Evolutionary conservation across 2,888 invertebrate species (phyloP).

Genomic region (Lasioglossum lativentre): DNA sequence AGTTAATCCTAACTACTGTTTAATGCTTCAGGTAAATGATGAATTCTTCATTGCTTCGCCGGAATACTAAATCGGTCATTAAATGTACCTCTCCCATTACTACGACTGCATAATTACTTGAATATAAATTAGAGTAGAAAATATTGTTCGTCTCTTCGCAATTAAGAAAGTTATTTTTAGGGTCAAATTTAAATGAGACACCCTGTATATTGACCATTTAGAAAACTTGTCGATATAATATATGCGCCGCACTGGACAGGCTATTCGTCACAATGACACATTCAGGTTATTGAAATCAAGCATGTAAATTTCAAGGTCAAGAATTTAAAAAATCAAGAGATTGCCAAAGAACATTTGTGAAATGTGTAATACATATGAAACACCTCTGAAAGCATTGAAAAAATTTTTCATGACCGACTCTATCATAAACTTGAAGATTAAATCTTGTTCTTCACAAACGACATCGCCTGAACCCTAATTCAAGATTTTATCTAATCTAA

Average conservation of each 20-base stretch:
- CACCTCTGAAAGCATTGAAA: neutral
- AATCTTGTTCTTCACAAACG: neutral
- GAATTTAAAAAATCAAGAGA: neutral
- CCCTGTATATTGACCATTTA: constrained; percentile 10
- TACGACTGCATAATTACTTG: neutral
- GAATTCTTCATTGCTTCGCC: neutral
- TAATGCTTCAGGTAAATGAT: constrained; percentile 1
- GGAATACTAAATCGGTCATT: neutral
- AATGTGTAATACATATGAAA: neutral
- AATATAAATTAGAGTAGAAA: neutral
- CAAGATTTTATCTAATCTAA: neutral
- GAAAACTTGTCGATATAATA: neutral
- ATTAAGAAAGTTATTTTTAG: neutral
- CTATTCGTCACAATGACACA: constrained; percentile 19
- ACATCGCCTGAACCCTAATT: neutral
- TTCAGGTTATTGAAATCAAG: constrained; percentile 6
- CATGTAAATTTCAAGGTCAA: constrained; percentile 18
- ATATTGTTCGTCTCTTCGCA: neutral
- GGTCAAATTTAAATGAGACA: neutral
- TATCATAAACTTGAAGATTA: neutral
- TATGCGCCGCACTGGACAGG: neutral
- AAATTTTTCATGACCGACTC: neutral
- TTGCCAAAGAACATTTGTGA: neutral
- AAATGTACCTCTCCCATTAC: neutral
- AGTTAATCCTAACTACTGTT: neutral